Conservation (phyloP, 2,113 vertebrate species). For the Cromileptes altivelis region DNA sequence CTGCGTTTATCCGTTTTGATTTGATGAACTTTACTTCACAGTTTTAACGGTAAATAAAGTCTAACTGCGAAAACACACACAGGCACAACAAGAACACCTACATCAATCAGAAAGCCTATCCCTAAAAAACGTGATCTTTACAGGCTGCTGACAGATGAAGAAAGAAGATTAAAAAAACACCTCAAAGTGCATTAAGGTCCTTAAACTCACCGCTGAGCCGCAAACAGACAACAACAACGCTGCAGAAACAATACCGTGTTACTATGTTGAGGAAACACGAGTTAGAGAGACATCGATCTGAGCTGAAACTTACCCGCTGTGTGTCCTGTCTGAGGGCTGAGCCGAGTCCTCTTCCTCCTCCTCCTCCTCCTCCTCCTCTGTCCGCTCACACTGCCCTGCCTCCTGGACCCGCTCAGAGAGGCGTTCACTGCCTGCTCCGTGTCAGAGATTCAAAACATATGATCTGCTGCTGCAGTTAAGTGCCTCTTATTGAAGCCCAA, state of each 20-base stretch:
- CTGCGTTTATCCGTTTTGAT: constrained; percentile 31
- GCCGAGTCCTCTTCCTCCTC: constrained; percentile 33
- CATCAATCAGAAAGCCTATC: neutral
- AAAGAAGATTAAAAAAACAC: neutral
- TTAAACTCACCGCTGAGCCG: constrained; percentile 3
- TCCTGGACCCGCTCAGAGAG: constrained; percentile 52
- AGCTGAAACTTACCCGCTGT: constrained; percentile 56
- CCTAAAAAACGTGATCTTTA: neutral
- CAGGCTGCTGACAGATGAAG: neutral
- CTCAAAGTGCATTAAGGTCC: neutral
- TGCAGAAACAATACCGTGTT: neutral
- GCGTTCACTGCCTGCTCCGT: constrained; percentile 63
- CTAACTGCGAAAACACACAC: neutral
- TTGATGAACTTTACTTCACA: neutral
- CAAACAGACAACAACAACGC: neutral
- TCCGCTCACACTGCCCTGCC: constrained; percentile 38
- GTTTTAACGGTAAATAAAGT: neutral
- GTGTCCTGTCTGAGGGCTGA: constrained; percentile 13
- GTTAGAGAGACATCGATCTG: neutral
- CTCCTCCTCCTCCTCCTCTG: constrained; percentile 24
- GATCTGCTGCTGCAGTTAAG: constrained; percentile 3
- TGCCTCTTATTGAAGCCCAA: neutral
- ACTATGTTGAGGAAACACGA: neutral
- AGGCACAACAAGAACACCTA: neutral
- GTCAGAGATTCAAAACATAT: constrained; percentile 38